Evolutionary conservation across 23 tunicate species (phyloP), one percentile per base, ranked within the genome.

Genomic region (Styela clava): DNA sequence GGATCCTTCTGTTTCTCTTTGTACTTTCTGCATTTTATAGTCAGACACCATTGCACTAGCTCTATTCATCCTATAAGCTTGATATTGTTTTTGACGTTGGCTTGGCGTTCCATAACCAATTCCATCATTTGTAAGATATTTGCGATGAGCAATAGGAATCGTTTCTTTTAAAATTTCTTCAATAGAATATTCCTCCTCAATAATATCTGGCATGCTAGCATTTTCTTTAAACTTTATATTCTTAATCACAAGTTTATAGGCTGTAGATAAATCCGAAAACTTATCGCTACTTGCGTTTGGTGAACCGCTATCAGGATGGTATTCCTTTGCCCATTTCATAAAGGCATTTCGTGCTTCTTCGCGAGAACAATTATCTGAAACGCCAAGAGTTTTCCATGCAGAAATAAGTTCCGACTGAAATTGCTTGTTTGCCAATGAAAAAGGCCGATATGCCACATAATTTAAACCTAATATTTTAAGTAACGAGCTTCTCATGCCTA

Each of bases 301-400:
- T 29, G 77, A 71, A 3, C 77, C 77, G 34, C 77, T 71, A 33
- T 71, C 77, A 2, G 77, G 77, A 71, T 71, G 77, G 36, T 18
- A 71, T 26, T 71, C 34, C 16, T 71, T 71, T 3, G 77, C 77
- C 24, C 5, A 29, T 21, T 31, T 25, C 33, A 71, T 71, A 26
- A 71, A 71, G 24, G 77, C 77, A 31, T 71, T 26, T 31, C 77
- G 33, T 28, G 77, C 77, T 3, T 71, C 77, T 71, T 31, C 35
- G 7, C 32, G 77, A 3, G 77, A 28, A 71, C 77, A 71, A 22
- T 71, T 31, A 22, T 71, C 77, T 32, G 7, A 7, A 44, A 44
- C 56, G 12, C 56, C 56, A 12, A 44, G 56, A 5, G 56, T 44
- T 12, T 44, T 44, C 56, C 56, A 44, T 5, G 56, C 56, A 44